These are phyloP conservation scores for Mola mola DNA, from an alignment of 2,113 vertebrate genomes.

Conservation along the genomic window DNA sequence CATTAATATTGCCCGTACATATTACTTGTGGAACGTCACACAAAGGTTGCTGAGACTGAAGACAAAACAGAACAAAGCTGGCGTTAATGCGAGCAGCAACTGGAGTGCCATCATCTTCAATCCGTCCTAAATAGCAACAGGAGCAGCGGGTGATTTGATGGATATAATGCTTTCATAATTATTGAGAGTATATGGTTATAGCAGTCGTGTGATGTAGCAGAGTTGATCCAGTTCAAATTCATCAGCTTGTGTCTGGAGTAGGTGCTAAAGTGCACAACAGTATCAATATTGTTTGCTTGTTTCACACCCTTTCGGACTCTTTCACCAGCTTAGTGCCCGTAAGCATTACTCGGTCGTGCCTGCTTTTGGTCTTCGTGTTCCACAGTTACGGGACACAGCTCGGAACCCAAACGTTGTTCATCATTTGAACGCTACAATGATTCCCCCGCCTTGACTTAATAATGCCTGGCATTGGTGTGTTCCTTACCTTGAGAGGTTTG, in stretches of 20 bases:
- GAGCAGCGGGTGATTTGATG: neutral
- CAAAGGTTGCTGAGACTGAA: neutral
- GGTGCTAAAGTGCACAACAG: neutral
- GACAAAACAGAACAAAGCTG: neutral
- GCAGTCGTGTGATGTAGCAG: neutral
- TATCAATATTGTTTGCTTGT: neutral
- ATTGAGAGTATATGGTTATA: neutral
- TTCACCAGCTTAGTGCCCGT: neutral
- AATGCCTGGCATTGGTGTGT: neutral
- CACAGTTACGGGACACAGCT: neutral
- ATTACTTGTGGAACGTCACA: no score
- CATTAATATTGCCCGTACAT: no score
- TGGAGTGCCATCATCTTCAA: neutral
- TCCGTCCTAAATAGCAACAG: neutral
- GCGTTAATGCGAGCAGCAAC: neutral
- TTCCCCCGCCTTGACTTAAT: neutral
- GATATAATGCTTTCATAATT: neutral
- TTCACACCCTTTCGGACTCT: no score
- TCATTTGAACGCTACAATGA: neutral
- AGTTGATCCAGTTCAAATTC: conserved; percentile 5
- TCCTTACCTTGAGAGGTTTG: conserved; percentile 93
- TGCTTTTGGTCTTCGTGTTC: neutral
- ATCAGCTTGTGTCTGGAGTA: neutral
- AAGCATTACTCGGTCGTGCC: neutral
- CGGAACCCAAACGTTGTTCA: no score